A percentile compares a stretch with the other conserved stretches of the same genome.
These are phyloP conservation scores for Chloroclysta siterata DNA, from an alignment of 2,888 invertebrate genomes.

Conservation along the genomic window DNA sequence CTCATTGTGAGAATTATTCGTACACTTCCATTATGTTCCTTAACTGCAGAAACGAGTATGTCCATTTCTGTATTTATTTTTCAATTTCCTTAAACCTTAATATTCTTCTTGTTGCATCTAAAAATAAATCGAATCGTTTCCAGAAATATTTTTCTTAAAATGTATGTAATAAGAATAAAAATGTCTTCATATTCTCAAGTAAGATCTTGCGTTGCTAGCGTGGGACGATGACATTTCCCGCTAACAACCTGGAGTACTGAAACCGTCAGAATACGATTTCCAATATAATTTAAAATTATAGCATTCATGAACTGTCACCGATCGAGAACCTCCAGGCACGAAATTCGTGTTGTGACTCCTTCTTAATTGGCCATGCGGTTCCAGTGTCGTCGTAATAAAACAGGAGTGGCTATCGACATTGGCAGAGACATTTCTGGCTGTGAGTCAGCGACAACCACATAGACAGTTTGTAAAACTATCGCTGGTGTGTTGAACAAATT, in stretches of 20 bases:
- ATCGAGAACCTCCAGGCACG: constrained; percentile 59
- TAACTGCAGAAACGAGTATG: constrained; percentile 38
- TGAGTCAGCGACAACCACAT: constrained; percentile 48
- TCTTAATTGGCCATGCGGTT: constrained; percentile 73
- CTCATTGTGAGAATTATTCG: constrained; percentile 42
- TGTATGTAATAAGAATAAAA: constrained; percentile 42
- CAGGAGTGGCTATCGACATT: constrained; percentile 49
- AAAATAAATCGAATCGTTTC: constrained; percentile 38
- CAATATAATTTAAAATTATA: constrained; percentile 72
- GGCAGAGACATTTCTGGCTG: constrained; percentile 53
- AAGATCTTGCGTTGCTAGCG: constrained; percentile 49
- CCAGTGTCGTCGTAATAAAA: constrained; percentile 42
- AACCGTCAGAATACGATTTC: constrained; percentile 54
- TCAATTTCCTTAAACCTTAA: constrained; percentile 37
- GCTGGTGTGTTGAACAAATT: constrained; percentile 59
- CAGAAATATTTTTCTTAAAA: constrained; percentile 23
- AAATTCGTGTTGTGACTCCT: constrained; percentile 67
- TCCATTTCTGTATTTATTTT: constrained; percentile 39
- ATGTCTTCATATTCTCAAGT: constrained; percentile 47
- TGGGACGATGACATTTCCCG: constrained; percentile 58
- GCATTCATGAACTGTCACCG: constrained; percentile 66
- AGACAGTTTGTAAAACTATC: constrained; percentile 53
- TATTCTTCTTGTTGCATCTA: constrained; percentile 34
- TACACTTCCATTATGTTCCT: constrained; percentile 44
- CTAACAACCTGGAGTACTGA: constrained; percentile 51